phyloP scores from a whole-genome alignment of 2,888 invertebrate species.

The Myathropa florea region DNA sequence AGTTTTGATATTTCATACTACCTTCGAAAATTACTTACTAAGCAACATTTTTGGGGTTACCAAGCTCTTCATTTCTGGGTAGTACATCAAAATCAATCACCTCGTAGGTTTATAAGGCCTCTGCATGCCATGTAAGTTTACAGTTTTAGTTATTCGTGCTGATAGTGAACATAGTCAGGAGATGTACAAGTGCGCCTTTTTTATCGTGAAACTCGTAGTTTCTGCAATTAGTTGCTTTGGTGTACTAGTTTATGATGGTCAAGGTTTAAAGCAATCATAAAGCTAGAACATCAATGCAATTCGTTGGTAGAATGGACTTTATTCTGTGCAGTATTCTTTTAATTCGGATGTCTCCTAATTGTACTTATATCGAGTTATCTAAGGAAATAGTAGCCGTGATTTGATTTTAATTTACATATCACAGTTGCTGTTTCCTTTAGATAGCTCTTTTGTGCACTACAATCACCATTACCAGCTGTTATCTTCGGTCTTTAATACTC shows the following conservation, averaged over 20 bases:
- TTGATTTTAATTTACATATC: constrained; percentile 77
- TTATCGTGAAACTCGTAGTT: constrained; percentile 31
- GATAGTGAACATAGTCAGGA: constrained; percentile 33
- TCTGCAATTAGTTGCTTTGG: constrained; percentile 78
- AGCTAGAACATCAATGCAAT: constrained; percentile 80
- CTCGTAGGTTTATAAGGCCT: constrained; percentile 52
- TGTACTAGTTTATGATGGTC: constrained; percentile 78
- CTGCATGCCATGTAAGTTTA: constrained; percentile 10
- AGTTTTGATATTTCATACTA: background rate
- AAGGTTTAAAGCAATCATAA: constrained; percentile 77
- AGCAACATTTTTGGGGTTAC: constrained; percentile 52
- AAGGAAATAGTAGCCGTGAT: constrained; percentile 81
- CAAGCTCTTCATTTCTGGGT: constrained; percentile 1
- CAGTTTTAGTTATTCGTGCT: constrained; percentile 53
- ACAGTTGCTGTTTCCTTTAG: constrained; percentile 81
- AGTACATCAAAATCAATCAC: constrained; percentile 41
- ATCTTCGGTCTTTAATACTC: background rate
- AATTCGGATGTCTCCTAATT: background rate
- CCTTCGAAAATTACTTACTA: constrained; percentile 1
- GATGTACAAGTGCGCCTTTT: constrained; percentile 23
- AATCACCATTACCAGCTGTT: constrained; percentile 14
- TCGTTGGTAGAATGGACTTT: constrained; percentile 71
- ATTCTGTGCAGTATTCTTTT: background rate
- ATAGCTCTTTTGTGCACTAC: constrained; percentile 80
- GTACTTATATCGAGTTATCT: constrained; percentile 80